Evolutionary conservation across 2,888 invertebrate genomes (phyloP), one percentile per base, ranked within the genome.

Genomic region (Eupithecia dodoneata): DNA sequence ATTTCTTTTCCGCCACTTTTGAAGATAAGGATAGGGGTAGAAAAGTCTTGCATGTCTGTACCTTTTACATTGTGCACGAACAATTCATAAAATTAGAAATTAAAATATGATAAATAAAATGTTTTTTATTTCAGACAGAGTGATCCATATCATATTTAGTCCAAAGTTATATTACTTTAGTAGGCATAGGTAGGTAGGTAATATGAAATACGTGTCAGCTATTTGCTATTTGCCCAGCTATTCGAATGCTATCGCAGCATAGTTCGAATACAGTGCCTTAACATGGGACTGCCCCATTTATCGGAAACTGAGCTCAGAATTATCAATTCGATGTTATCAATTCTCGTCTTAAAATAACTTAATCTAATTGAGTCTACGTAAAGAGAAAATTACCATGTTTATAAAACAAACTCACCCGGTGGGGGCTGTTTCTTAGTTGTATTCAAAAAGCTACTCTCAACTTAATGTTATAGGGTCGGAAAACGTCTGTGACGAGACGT

Each of bases 401-500:
- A 69, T 41, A 77, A 72, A 69, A 72, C 72, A 74, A 74, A 74
- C 63, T 59, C 55, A 55, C 59, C 42, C 71, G 6, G 15, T 44
- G 18, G n/a, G 9, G 15, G n/a, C 55, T 18, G 73, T 18, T 71
- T 7, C 49, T 55, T 45, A 45, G 15, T 30, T 55, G 30, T n/a
- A 13, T 52, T 42, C 52, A 42, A 74, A 74, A 77, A 45, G 9
- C 42, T 47, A 74, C 72, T 63, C 67, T 74, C 52, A 18, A 49
- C 4, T 63, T 10, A 73, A 66, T 71, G 75, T 49, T 42, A 73
- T 73, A 77, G 49, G 66, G 72, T 59, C 66, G 72, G 42, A 72
- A 45, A 44, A 59, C 81, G 77, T 72, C 81, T 79, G 78, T 75
- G 76, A 80, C 44, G 44, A 76, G 81, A 81, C 75, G 77, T 80